Evolutionary conservation across 2,113 vertebrate species (phyloP).

Genomic region (Thermophis baileyi): DNA sequence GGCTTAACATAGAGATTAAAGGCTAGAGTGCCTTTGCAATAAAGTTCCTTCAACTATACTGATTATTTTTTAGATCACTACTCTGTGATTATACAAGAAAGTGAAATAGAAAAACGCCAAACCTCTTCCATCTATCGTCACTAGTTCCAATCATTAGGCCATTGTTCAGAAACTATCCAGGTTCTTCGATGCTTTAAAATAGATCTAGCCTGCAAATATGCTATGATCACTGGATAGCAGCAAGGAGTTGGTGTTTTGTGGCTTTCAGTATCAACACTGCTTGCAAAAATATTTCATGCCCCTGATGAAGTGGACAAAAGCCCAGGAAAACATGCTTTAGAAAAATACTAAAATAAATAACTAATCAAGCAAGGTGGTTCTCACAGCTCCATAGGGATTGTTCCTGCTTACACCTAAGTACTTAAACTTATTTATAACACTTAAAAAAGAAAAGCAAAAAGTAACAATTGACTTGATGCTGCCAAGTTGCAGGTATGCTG

Average conservation of each 20-base stretch:
- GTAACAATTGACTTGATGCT: background rate
- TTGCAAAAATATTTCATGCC: background rate
- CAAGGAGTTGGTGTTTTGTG: background rate
- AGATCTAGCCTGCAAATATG: background rate
- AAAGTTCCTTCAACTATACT: background rate
- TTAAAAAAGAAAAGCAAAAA: background rate
- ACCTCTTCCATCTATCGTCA: background rate
- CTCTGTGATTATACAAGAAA: background rate
- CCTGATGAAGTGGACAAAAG: background rate
- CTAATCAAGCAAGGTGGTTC: background rate
- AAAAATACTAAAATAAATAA: background rate
- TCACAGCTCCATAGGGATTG: background rate
- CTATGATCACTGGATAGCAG: background rate
- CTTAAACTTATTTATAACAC: background rate
- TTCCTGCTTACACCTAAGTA: background rate
- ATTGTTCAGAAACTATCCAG: background rate
- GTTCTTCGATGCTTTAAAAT: background rate
- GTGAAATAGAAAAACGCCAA: background rate
- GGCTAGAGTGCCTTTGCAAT: background rate
- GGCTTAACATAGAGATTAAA: background rate
- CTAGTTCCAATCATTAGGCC: background rate
- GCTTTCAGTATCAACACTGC: background rate
- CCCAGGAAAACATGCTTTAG: background rate
- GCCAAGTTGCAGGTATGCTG: background rate
- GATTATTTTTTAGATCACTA: background rate